A percentile compares a stretch with the other conserved stretches of the same genome.
phyloP scores from a whole-genome alignment of 1,140 invertebrate genomes.

The Globodera ellingtonae region DNA sequence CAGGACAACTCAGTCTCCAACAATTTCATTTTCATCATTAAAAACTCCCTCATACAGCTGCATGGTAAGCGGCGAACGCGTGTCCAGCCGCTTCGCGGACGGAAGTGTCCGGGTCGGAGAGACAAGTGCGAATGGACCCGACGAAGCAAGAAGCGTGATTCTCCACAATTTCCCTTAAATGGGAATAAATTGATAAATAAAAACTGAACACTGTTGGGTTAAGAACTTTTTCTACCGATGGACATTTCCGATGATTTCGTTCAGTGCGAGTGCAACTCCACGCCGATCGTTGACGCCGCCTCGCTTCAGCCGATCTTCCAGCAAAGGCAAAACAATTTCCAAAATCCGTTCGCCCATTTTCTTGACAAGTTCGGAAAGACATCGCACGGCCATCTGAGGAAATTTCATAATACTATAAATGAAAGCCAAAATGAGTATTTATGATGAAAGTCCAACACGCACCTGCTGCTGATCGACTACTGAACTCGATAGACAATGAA shows the following conservation, averaged over 20 bases:
- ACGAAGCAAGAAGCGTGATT: conserved; percentile 91
- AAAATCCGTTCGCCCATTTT: conserved; percentile 96
- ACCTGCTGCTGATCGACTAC: conserved; percentile 71
- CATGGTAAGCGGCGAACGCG: conserved; percentile 90
- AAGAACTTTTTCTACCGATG: conserved; percentile 80
- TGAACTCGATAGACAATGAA: conserved; percentile 70
- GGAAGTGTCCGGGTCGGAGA: conserved; percentile 51
- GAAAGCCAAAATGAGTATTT: conserved; percentile 21
- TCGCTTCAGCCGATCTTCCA: conserved; percentile 88
- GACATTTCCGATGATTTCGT: conserved; percentile 95
- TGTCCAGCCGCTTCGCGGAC: conserved; percentile 90
- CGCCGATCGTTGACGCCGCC: conserved; percentile 82
- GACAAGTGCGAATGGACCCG: conserved; percentile 73
- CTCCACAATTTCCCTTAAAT: conserved; percentile 64
- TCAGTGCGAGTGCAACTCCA: conserved; percentile 94
- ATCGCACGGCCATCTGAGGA: conserved; percentile 82
- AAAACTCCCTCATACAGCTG: conserved; percentile 29
- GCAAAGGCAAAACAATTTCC: conserved; percentile 95
- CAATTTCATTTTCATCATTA: not conserved
- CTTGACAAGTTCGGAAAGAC: conserved; percentile 91
- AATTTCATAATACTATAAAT: conserved; percentile 35
- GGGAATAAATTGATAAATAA: not conserved
- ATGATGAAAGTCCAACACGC: not conserved
- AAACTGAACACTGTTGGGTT: conserved; percentile 65
- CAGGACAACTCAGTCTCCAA: not conserved